Conservation (phyloP, 2,797 vertebrate species). For the Pampus argenteus region DNA sequence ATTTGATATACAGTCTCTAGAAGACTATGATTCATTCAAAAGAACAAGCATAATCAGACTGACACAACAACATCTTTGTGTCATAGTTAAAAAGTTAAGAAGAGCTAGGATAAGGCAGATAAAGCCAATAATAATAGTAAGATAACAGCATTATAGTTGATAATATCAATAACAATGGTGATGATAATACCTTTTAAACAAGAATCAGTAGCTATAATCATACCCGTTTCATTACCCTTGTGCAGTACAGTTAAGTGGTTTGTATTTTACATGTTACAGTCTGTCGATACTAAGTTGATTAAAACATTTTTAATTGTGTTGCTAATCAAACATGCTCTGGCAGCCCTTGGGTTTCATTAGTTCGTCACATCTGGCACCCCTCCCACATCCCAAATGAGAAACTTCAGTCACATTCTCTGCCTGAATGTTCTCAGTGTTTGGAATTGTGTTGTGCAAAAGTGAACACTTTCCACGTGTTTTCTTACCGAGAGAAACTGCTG, state of each 20-base stretch:
- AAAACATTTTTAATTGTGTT: constrained; percentile 71
- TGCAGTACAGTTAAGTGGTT: constrained; percentile 30
- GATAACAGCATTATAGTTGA: not conserved
- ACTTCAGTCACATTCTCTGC: constrained; percentile 73
- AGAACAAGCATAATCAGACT: constrained; percentile 37
- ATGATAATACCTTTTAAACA: constrained; percentile 2
- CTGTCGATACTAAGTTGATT: constrained; percentile 60
- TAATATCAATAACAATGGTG: not conserved
- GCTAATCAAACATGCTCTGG: constrained; percentile 65
- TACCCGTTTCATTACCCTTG: constrained; percentile 31
- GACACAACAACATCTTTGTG: constrained; percentile 35
- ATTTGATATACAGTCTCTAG: too few species aligned
- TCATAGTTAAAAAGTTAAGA: constrained; percentile 47
- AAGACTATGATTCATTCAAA: too few species aligned
- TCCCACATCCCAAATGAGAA: constrained; percentile 74
- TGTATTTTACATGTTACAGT: constrained; percentile 57
- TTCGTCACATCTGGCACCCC: constrained; percentile 67
- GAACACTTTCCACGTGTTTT: constrained; percentile 24
- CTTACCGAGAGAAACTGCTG: constrained; percentile 17
- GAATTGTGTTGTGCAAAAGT: constrained; percentile 47
- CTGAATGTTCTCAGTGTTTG: constrained; percentile 56
- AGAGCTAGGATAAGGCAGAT: constrained; percentile 6
- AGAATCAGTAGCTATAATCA: not conserved
- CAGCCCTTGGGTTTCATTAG: constrained; percentile 78
- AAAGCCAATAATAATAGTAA: not conserved